Base-by-base conservation (phyloP, 2,113 vertebrate genomes). In the Brienomyrus longianalis region DNA sequence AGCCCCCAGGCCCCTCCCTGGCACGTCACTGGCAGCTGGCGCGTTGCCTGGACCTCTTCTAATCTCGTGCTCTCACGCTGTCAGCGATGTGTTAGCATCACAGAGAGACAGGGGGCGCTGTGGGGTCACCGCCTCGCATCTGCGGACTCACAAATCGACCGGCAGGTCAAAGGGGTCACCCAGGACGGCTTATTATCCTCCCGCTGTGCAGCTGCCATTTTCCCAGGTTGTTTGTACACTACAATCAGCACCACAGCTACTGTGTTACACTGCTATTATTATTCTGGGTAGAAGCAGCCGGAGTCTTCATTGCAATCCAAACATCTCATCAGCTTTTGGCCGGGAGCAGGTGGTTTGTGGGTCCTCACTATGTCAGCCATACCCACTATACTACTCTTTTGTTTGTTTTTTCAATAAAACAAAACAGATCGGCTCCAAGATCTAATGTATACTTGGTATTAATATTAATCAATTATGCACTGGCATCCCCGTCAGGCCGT, bases 111-210 rank as follows among this genome's bases (percentile, higher is more conserved):
- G 51, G 45, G 15, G 47, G 11, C 15, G 0, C 23, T 52, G 8
- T 8, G 39, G 5, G 27, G n/a, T 39, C 88, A 31, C 6, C 35
- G 15, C 66, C 7, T 19, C 23, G 1, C 50, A 52, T 80, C 19
- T 50, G 59, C 23, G 1, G 27, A 9, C 13, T 48, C 23, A 43
- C 86, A 88, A 56, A 88, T 88, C 70, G 45, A 51, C 59, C 84
- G 90, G 21, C 7, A 45, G 62, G 88, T 90, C 89, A 87, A 85
- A 11, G 23, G 88, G 91, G 91, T 92, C 88, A 92, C 62, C 31
- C 1, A 11, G 62, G 23, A 35, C 50, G 59, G 45, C 87, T 93
- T 91, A 92, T 95, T 92, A 92, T 90, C 88, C 86, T 88, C 51
- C 17, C 84, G 83, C 74, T 77, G 89, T 92, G 51, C 90, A 89